Percentiles rank a stretch among this genome's conserved stretches.
Conservation (phyloP, 2,797 vertebrate species). For the Lophotriccus pileatus region DNA sequence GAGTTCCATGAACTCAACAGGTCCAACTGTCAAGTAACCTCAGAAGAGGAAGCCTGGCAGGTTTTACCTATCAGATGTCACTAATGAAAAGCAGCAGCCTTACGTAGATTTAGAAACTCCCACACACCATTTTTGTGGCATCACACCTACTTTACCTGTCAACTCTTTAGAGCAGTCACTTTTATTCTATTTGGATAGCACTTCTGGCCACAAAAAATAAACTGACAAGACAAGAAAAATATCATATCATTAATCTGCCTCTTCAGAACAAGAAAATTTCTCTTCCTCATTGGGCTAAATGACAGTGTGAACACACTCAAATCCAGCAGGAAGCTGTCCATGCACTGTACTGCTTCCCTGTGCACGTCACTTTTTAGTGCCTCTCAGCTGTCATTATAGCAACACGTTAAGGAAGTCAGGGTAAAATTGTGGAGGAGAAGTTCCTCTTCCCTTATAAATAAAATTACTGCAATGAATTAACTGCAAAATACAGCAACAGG, state of each 20-base stretch:
- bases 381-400: background rate
- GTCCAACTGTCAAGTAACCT: background rate
- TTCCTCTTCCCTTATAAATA: background rate
- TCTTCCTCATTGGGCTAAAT: background rate
- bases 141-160: background rate
- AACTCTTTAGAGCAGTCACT: background rate
- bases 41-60: background rate
- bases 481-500: background rate
- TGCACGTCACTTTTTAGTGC: background rate
- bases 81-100: background rate
- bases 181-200: background rate
- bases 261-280: background rate
- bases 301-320: background rate
- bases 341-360: background rate
- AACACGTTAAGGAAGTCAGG: background rate
- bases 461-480: background rate
- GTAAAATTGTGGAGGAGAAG: background rate
- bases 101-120: background rate
- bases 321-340: background rate
- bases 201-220: background rate
- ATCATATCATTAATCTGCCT: background rate
- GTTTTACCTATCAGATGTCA: background rate
- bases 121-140: background rate
- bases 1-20: background rate
- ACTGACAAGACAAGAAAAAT: background rate